Conservation (phyloP, 2,797 vertebrate species). For the Podargus strigoides region DNA sequence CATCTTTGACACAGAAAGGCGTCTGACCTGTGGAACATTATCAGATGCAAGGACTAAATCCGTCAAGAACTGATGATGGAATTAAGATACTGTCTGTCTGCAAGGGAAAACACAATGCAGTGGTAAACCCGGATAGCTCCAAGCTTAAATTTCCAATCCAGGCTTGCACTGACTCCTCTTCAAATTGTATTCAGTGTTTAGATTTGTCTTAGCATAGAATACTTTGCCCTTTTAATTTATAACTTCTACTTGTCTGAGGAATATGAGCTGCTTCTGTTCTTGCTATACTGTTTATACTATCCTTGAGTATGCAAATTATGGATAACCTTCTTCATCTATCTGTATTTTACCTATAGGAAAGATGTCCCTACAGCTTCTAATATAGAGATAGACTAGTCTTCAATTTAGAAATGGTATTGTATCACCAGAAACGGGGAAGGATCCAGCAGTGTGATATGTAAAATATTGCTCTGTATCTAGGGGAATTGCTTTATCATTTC, state of each 20-base stretch:
- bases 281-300: rapidly evolving
- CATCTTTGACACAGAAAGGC: not conserved
- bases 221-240: not conserved
- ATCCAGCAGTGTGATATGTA: not conserved
- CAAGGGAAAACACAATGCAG: not conserved
- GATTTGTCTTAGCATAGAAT: not conserved
- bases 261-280: not conserved
- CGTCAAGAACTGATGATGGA: not conserved
- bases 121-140: not conserved
- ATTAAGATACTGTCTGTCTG: not conserved
- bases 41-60: not conserved
- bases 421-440: not conserved
- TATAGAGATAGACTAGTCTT: not conserved
- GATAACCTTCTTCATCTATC: not conserved
- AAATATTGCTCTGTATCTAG: not conserved
- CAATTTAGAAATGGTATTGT: not conserved
- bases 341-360: no score
- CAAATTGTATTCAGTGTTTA: not conserved
- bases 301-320: rapidly evolving
- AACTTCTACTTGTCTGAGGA: not conserved
- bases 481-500: not conserved
- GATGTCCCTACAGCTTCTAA: not conserved
- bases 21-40: not conserved
- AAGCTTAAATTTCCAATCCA: not conserved
- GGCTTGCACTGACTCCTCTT: not conserved